Evolutionary conservation across 2,888 invertebrate genomes (phyloP), one percentile per base, ranked within the genome.

Genomic region (Idaea biselata): DNA sequence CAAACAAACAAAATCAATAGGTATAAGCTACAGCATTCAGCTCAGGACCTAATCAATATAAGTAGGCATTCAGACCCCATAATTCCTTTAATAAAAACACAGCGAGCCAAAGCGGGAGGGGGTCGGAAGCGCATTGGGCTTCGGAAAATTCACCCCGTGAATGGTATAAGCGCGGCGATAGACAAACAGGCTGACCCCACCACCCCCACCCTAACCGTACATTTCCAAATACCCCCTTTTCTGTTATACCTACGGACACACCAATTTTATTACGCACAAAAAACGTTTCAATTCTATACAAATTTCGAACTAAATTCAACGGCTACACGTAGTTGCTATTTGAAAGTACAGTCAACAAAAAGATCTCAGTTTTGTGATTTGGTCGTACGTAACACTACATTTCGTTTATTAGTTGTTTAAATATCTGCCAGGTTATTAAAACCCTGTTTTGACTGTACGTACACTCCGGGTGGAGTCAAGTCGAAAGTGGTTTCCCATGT

Each of bases 101-200:
- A 86, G 84, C 80, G 83, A 85, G 86, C 80, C 78, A 80, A 81
- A 74, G 78, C 80, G 82, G 80, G 76, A 66, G 76, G 78, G 72
- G 78, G 83, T 72, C 77, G 83, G 84, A 84, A 85, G 85, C 83
- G 88, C 86, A 84, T 83, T 86, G 87, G 88, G 88, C 89, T 86
- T 90, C 88, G 90, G 91, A 88, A 90, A 91, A 91, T 89, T 90
- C 91, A 88, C 88, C 90, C 89, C 82, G 84, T 91, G 91, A 91
- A 90, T 89, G 89, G 88, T 85, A 90, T 44, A 91, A 91, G 83
- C 90, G 89, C 88, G 85, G 88, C 88, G 87, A 89, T 91, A 92
- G 91, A 91, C 90, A 91, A 91, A 91, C 91, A 89, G 84, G 78
- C 84, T 88, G 88, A 89, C 91, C 89, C 85, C 83, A 78, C 76